Evolutionary conservation across 2,888 invertebrate species (phyloP), one percentile per base, ranked within the genome.

Genomic region (Actias luna): DNA sequence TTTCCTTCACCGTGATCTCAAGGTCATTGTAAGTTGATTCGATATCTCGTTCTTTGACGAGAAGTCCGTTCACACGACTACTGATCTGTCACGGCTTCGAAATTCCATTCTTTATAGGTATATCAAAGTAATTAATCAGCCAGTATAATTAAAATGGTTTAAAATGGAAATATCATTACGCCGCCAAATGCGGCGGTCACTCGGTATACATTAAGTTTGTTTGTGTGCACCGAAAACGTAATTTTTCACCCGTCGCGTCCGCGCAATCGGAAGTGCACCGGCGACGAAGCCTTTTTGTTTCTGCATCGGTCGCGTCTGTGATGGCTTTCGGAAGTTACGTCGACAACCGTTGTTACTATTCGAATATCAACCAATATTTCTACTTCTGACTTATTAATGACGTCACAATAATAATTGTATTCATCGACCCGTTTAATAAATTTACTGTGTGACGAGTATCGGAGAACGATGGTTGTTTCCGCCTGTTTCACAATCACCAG

Each of bases 321-420:
- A 90, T 88, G 89, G 88, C 77, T 87, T 86, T 88, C 92, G 91
- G 91, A 92, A 91, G 88, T 78, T 83, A 87, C 85, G 83, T 88
- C 86, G 85, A 83, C 81, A 80, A 80, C 82, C 82, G 73, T 72
- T 72, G 78, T n/a, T n/a, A n/a, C 79, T 67, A 78, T 84, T 85
- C 83, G 81, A 82, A 80, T 84, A 86, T 85, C 84, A 81, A 83
- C 83, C 85, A 85, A 86, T 87, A 85, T 83, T 87, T 87, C 85
- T 85, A 70, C 80, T 79, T 71, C 69, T 83, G 86, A 88, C 82
- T 87, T 85, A 88, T 87, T 86, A 81, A 82, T 78, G 77, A 79
- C 76, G 74, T 76, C 74, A 75, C 76, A 71, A n/a, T n/a, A n/a
- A n/a, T n/a, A n/a, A 67, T 76, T 75, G 73, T 72, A 68, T 69